Percentiles rank a stretch among this genome's conserved stretches.
Evolutionary conservation across 2,888 invertebrate genomes (phyloP).

Genomic region (Leucophora obtusa): DNA sequence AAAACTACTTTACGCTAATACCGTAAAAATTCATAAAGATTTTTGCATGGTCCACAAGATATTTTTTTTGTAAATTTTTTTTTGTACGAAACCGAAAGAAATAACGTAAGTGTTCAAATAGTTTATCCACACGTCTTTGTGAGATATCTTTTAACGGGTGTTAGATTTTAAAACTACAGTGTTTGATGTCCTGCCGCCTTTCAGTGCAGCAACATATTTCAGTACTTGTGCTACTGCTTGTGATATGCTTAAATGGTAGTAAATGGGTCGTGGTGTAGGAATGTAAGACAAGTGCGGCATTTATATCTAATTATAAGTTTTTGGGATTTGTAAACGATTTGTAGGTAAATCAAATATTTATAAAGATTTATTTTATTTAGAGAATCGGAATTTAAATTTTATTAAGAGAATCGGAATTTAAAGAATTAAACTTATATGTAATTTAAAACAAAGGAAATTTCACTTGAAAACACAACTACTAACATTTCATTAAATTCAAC

Average conservation of each 20-base stretch:
- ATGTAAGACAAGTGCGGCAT: no score
- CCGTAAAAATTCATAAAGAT: slow-evolving; percentile 28
- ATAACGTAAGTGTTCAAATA: slow-evolving; percentile 26
- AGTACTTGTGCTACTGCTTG: slow-evolving; percentile 48
- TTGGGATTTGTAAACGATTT: no score
- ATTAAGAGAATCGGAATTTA: no score
- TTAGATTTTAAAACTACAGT: slow-evolving; percentile 39
- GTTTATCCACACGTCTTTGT: slow-evolving; percentile 51
- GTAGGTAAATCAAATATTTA: no score
- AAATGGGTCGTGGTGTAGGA: slow-evolving; percentile 48
- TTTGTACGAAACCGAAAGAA: not conserved
- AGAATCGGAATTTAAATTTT: no score
- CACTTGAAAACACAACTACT: no score
- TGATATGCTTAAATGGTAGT: slow-evolving; percentile 45
- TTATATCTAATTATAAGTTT: no score
- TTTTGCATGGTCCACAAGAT: slow-evolving; percentile 51
- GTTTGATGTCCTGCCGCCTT: slow-evolving; percentile 59
- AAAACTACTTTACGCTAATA: slow-evolving; percentile 46
- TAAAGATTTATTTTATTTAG: no score
- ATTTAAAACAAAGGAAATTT: no score
- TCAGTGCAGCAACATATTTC: not conserved
- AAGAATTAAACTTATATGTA: no score
- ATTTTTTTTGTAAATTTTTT: slow-evolving; percentile 8
- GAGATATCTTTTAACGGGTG: slow-evolving; percentile 49
- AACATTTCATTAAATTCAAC: no score